Evolutionary conservation across 2,888 invertebrate genomes (phyloP), one percentile per base, ranked within the genome.

Genomic region (Nephrotoma flavescens): DNA sequence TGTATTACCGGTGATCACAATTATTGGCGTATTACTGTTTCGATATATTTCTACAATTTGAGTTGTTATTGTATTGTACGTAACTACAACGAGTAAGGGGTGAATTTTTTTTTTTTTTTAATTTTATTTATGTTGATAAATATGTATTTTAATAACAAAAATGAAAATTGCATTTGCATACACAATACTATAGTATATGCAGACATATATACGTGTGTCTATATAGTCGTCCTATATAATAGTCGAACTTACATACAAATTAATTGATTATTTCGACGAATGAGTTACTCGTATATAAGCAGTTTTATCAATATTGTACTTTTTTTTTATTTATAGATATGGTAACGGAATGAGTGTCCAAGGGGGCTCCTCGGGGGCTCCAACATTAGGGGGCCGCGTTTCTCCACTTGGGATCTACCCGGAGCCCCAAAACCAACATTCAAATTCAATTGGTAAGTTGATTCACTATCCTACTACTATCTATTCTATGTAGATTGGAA

Each of bases 331-430:
- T 87, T 90, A 5, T 88, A 92, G 92, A 91, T 91, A 91, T 91
- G 91, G 90, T 91, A 90, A 91, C 90, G 91, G 91, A 91, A 92
- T 92, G 92, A 92, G 91, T 90, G 90, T 90, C 90, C 91, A 91
- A 90, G 91, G 91, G 90, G 91, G 91, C 91, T 92, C 91, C 91
- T 91, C 91, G 90, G 91, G 91, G 91, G 92, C 91, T 90, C 91
- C 91, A 91, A 91, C 91, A 91, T 91, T 91, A 91, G 92, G 91
- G 91, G 91, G 91, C 91, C 91, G 91, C 90, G 91, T 91, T 89
- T 91, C 92, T 90, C 91, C 91, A 90, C 11, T 71, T 83, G 86
- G 86, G 45, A 85, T 45, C 86, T 86, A 83, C 83, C 87, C 86
- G 86, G 86, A 87, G 86, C 57, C 85, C 52, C 85, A 87, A 15